phyloP scores from a whole-genome alignment of 2,888 invertebrate genomes.

The Temnothorax unifasciatus region DNA sequence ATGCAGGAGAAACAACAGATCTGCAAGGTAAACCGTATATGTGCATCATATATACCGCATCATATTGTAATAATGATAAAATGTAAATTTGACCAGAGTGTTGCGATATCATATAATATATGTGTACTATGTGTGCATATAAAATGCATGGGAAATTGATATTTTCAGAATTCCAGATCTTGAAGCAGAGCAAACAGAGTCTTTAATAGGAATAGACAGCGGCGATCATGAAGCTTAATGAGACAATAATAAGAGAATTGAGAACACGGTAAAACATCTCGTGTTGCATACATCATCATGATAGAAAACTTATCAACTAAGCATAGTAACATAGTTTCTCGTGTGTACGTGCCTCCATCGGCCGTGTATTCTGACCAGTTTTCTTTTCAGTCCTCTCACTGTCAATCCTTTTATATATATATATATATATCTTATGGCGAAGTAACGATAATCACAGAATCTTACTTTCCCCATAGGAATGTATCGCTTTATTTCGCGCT shows the following conservation, averaged over 20 bases:
- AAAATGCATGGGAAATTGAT: not conserved
- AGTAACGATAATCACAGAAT: conserved; percentile 11
- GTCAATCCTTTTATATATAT: not conserved
- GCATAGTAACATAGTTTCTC: not conserved
- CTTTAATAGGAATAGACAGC: conserved; percentile 89
- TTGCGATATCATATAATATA: not conserved
- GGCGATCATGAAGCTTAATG: conserved; percentile 88
- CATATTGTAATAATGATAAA: not conserved
- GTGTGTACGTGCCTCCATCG: not conserved
- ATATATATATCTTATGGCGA: not conserved
- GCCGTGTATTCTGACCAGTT: conserved; percentile 49
- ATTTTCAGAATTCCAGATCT: conserved; percentile 88
- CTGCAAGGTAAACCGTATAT: conserved; percentile 85
- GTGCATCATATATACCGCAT: too few species aligned
- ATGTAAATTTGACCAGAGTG: not conserved
- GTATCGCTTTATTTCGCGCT: conserved; percentile 47
- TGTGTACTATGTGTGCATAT: not conserved
- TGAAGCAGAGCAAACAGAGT: conserved; percentile 91
- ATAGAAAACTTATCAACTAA: not conserved
- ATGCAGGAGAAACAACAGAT: conserved; percentile 87
- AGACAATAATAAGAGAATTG: conserved; percentile 79
- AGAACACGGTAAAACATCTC: conserved; percentile 18
- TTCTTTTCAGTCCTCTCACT: conserved; percentile 44
- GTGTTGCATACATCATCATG: conserved; percentile 23
- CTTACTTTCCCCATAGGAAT: conserved; percentile 2